Conservation (phyloP, 2,888 invertebrate species). For the Patella caerulea region DNA sequence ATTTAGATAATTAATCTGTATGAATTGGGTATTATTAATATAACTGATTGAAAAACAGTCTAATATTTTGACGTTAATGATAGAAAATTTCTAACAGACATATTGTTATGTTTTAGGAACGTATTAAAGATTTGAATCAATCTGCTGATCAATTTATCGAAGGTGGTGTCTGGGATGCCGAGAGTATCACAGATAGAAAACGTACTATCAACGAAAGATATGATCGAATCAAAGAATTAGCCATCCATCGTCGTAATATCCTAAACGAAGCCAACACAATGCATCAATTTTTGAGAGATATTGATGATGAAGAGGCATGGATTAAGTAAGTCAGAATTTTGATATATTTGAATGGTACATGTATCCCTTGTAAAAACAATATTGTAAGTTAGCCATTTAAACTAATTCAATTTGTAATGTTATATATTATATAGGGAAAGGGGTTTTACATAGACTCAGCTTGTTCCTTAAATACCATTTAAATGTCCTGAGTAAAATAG, state of each 20-base stretch:
- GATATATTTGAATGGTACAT: too few relatives aligned
- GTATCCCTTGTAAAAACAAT: too few relatives aligned
- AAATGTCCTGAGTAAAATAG: constrained; percentile 1
- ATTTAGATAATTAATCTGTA: too few relatives aligned
- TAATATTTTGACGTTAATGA: too few relatives aligned
- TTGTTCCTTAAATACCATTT: not conserved
- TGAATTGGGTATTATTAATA: too few relatives aligned
- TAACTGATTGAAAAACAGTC: too few relatives aligned
- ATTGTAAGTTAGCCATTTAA: too few relatives aligned
- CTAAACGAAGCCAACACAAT: constrained; percentile 97
- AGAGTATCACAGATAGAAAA: constrained; percentile 91
- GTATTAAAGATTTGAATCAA: constrained; percentile 85
- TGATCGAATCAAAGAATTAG: constrained; percentile 88
- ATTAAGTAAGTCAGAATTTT: constrained; percentile 81
- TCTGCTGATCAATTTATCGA: constrained; percentile 91
- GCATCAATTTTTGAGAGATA: constrained; percentile 99
- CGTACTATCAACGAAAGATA: constrained; percentile 97
- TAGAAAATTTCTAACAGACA: not conserved
- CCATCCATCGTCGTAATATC: constrained; percentile 90
- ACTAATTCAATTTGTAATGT: too few relatives aligned
- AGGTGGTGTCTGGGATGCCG: constrained; percentile 97
- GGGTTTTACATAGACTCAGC: too few relatives aligned
- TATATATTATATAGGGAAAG: too few relatives aligned
- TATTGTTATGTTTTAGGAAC: constrained; percentile 59
- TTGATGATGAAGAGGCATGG: constrained; percentile 99